Conservation (phyloP, 2,888 invertebrate genomes). For the Xylota sylvarum region DNA sequence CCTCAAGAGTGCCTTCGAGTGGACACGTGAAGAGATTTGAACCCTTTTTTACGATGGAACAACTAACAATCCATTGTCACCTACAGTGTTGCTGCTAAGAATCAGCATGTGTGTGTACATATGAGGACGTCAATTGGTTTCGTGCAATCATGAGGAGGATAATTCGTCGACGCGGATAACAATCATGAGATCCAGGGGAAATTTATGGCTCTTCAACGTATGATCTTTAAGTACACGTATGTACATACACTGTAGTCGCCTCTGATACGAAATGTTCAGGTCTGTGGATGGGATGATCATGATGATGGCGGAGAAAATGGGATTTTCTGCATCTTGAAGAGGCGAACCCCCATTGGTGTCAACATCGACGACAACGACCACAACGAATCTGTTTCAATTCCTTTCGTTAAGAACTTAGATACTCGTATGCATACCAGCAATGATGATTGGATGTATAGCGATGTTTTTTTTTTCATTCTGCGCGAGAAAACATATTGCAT, state of each 20-base stretch:
- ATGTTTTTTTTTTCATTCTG: background rate
- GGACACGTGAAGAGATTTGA: conserved; percentile 33
- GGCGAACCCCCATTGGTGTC: conserved; percentile 62
- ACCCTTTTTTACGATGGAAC: conserved; percentile 20
- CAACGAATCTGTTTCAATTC: conserved; percentile 52
- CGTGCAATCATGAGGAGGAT: conserved; percentile 33
- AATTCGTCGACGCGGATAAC: conserved; percentile 44
- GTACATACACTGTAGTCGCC: conserved; percentile 10
- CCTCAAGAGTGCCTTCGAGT: conserved; percentile 35
- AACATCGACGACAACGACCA: conserved; percentile 61
- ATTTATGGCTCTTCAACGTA: conserved; percentile 60
- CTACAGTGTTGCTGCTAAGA: conserved; percentile 5
- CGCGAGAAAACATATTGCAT: conserved; percentile 19
- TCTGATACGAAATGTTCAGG: background rate
- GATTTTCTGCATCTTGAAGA: conserved; percentile 17
- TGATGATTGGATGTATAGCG: conserved; percentile 38
- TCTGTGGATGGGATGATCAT: background rate
- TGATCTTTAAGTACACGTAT: conserved; percentile 59
- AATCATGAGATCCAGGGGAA: conserved; percentile 57
- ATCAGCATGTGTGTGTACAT: conserved; percentile 10
- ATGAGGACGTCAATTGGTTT: conserved; percentile 35
- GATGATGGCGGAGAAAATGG: conserved; percentile 27
- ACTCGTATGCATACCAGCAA: background rate
- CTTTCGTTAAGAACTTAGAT: conserved; percentile 54
- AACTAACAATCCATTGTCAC: conserved; percentile 69